Conservation (phyloP, 2,888 invertebrate species). For the Spisula solida region DNA sequence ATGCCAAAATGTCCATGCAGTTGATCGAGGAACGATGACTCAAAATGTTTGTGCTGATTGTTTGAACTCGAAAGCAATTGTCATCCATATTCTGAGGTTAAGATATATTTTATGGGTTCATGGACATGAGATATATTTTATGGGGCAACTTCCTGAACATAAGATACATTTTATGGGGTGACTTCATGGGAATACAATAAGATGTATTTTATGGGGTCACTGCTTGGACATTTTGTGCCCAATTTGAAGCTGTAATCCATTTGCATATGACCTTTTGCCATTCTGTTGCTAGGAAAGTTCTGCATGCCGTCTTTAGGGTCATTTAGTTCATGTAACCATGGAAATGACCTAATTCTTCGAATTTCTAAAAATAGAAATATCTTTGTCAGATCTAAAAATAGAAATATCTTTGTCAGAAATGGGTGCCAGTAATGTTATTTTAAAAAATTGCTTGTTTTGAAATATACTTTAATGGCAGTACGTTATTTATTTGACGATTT, state of each 20-base stretch:
- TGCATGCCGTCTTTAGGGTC: constrained; percentile 64
- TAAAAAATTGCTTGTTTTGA: not conserved
- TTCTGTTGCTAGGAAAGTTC: constrained; percentile 65
- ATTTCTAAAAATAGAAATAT: not conserved
- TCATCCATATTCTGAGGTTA: not conserved
- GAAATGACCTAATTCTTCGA: constrained; percentile 8
- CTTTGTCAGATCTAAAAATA: not conserved
- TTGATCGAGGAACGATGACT: not conserved
- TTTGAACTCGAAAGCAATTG: not conserved
- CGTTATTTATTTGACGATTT: not conserved
- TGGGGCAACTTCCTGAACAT: too few species aligned
- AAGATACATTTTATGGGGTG: too few species aligned
- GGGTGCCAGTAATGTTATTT: not conserved
- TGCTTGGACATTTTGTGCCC: constrained; percentile 34
- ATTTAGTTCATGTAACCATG: constrained; percentile 51
- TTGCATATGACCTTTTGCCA: constrained; percentile 74
- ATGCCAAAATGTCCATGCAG: constrained; percentile 39
- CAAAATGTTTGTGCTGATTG: not conserved
- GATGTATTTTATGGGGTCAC: not conserved
- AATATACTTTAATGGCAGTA: not conserved
- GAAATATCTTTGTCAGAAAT: too few species aligned
- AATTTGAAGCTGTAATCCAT: constrained; percentile 65
- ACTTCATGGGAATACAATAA: too few species aligned
- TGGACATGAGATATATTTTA: too few species aligned
- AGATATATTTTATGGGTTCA: not conserved